Conservation (phyloP, 2,888 invertebrate genomes). For the Nineta flava region DNA sequence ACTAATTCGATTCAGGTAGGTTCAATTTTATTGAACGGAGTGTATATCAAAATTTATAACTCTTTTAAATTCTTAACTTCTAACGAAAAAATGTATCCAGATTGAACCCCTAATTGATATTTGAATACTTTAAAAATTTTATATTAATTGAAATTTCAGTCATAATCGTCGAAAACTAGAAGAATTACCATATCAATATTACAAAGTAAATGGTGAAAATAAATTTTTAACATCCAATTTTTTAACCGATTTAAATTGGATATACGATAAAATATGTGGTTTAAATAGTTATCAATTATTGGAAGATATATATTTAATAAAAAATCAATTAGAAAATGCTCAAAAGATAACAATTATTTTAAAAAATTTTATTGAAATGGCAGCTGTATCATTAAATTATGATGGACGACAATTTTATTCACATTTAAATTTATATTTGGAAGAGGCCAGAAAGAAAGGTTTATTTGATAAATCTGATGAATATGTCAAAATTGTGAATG, state of each 20-base stretch:
- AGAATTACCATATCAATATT: conserved; percentile 67
- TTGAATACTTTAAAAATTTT: neutral
- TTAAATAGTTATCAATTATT: conserved; percentile 60
- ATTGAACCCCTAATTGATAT: neutral
- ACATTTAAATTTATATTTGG: conserved; percentile 39
- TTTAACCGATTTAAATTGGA: conserved; percentile 62
- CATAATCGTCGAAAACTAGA: conserved; percentile 67
- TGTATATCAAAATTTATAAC: too few relatives aligned
- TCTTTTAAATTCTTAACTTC: too few relatives aligned
- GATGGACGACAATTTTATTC: conserved; percentile 74
- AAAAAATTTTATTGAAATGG: conserved; percentile 52
- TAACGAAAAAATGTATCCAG: neutral
- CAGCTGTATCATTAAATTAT: conserved; percentile 56
- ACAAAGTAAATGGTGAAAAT: conserved; percentile 38
- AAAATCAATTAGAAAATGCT: conserved; percentile 28
- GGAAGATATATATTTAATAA: conserved; percentile 49
- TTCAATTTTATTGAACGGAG: too few relatives aligned
- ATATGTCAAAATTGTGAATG: conserved; percentile 17
- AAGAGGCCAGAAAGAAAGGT: conserved; percentile 22
- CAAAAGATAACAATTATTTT: conserved; percentile 36
- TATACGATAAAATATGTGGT: conserved; percentile 63
- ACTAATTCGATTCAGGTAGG: too few relatives aligned
- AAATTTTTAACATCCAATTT: conserved; percentile 49
- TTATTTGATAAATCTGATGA: conserved; percentile 18
- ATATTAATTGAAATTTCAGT: conserved; percentile 29